A percentile compares a stretch with the other conserved stretches of the same genome.
Conservation (phyloP, 1,140 invertebrate genomes). For the Colletes latitarsis region DNA sequence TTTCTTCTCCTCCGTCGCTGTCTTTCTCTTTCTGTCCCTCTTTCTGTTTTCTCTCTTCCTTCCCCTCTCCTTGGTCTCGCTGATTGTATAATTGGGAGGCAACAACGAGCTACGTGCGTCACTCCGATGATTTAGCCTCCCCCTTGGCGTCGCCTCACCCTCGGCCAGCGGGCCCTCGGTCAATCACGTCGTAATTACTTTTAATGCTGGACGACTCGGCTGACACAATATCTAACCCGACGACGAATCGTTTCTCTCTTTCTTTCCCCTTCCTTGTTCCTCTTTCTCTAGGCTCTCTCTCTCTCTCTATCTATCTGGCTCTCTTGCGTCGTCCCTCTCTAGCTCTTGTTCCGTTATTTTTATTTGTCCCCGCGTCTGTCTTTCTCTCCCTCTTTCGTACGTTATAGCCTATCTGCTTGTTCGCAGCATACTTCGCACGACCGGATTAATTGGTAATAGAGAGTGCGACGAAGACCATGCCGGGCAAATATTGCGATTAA, state of each 20-base stretch:
- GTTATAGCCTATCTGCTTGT: slow-evolving; percentile 67
- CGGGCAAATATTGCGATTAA: slow-evolving; percentile 76
- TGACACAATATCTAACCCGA: slow-evolving; percentile 80
- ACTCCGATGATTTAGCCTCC: slow-evolving; percentile 79
- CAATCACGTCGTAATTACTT: slow-evolving; percentile 82
- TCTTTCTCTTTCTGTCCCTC: slow-evolving; percentile 27
- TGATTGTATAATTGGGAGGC: slow-evolving; percentile 81
- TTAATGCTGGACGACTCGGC: slow-evolving; percentile 80
- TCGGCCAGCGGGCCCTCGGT: slow-evolving; percentile 78
- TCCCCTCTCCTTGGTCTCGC: slow-evolving; percentile 65
- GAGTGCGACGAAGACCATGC: slow-evolving; percentile 69
- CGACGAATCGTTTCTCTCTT: slow-evolving; percentile 63
- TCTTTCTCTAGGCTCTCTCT: not conserved
- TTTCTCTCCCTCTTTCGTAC: slow-evolving; percentile 29
- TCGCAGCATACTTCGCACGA: slow-evolving; percentile 80
- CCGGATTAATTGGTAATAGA: slow-evolving; percentile 81
- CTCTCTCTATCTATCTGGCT: slow-evolving; percentile 30
- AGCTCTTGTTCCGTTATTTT: slow-evolving; percentile 36
- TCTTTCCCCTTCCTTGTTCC: not conserved
- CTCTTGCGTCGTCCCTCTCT: slow-evolving; percentile 26
- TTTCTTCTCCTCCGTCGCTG: slow-evolving; percentile 51
- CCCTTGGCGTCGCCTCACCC: slow-evolving; percentile 71
- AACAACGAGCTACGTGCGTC: slow-evolving; percentile 80
- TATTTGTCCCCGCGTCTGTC: slow-evolving; percentile 32
- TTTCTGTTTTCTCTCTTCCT: slow-evolving; percentile 43